Base-by-base conservation (phyloP, 1,140 invertebrate genomes). In the Callitettix versicolor region DNA sequence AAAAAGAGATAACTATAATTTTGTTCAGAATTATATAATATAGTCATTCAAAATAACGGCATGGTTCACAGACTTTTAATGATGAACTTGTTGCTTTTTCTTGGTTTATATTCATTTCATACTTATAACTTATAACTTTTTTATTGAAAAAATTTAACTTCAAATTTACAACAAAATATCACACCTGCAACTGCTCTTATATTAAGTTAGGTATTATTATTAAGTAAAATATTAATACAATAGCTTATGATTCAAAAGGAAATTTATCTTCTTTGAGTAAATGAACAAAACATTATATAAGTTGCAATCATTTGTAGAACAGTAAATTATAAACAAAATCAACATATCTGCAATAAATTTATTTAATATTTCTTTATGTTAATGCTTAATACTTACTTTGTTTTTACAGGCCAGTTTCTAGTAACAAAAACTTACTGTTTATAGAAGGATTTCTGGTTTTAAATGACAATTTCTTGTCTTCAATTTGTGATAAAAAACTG, bases 401-500 rank as follows among this genome's bases (percentile, higher is more conserved):
- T 7, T 49, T 49, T 6, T 47, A 20, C 49, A 51, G 49, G 15
- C 15, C 49, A 20, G 14, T 21, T 9, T 20, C 49, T 3, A 14
- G 33, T 17, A 21, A 6, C 11, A 26, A n/a, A 14, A 2, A 14
- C 30, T n/a, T 36, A 4, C 34, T 53, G 3, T 22, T 60, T 3
- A 51, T 61, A 12, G 60, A 61, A 40, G 60, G 60, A 12, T 62
- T 60, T 51, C 56, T 62, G 7, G 22, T 62, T 1, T 58, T 60
- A 15, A 41, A 30, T 2, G 58, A 60, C 21, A 21, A 22, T 3
- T 21, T 26, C 12, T 34, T 58, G 14, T 33, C 34, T 9, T 21
- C 24, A 12, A 2, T 57, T n/a, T 62, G 59, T 26, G 22, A 56
- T 18, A 40, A 49, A 4, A 58, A 60, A 44, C 46, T 57, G n/a